Evolutionary conservation across 2,888 invertebrate genomes (phyloP).

Genomic region (Ethmia dodecea): DNA sequence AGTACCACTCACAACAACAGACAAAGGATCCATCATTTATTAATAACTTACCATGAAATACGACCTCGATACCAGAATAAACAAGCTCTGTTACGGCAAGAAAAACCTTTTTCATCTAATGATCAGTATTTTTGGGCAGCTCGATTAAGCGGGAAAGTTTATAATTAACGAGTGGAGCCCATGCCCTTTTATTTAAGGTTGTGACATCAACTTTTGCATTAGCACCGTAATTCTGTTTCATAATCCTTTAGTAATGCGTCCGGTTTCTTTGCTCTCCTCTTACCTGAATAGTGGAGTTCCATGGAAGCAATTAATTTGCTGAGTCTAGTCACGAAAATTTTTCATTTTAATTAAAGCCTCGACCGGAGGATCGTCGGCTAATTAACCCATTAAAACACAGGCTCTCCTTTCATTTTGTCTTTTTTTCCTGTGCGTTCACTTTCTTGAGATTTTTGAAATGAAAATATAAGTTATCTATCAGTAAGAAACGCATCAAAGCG

Average conservation of each 20-base stretch:
- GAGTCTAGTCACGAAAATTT: conserved; percentile 73
- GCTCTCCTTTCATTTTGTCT: conserved; percentile 65
- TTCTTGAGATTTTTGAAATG: conserved; percentile 62
- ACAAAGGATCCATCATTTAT: conserved; percentile 1
- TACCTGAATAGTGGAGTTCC: conserved; percentile 74
- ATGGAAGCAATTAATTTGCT: conserved; percentile 65
- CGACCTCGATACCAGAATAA: conserved; percentile 1
- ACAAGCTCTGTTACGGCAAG: conserved; percentile 3
- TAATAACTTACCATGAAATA: conserved; percentile 2
- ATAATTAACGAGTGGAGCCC: conserved; percentile 29
- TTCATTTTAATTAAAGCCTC: conserved; percentile 75
- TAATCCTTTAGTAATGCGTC: conserved; percentile 24
- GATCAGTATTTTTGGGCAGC: conserved; percentile 23
- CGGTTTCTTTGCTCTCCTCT: conserved; percentile 50
- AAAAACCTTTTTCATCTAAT: conserved; percentile 6
- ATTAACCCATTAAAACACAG: conserved; percentile 76
- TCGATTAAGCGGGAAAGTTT: conserved; percentile 31
- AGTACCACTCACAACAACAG: neutral
- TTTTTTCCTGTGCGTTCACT: conserved; percentile 58
- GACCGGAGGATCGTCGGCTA: conserved; percentile 69
- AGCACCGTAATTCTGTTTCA: too few species aligned
- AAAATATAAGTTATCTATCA: conserved; percentile 17
- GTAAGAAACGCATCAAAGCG: too few species aligned
- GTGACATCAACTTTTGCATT: conserved; percentile 25
- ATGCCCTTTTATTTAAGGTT: conserved; percentile 26